Evolutionary conservation across 2,113 vertebrate genomes (phyloP).

Genomic region (Nycticryphes semicollaris): DNA sequence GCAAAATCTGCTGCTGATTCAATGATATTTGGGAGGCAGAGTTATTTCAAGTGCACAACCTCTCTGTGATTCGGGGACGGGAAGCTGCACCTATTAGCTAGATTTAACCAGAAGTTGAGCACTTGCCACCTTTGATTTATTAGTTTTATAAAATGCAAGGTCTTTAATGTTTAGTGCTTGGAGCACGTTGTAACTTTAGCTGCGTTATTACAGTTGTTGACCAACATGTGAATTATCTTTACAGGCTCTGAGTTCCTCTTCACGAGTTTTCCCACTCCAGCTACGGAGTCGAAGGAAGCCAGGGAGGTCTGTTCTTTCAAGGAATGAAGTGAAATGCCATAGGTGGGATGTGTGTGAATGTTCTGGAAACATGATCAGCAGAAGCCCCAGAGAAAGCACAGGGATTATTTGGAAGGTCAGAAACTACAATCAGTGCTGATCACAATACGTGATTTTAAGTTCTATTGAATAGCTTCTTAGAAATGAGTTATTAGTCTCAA

Average conservation of each 20-base stretch:
- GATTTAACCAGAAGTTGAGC: slow-evolving; percentile 37
- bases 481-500: neutral
- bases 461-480: neutral
- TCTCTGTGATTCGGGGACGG: neutral
- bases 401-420: neutral
- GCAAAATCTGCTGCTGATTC: slow-evolving; percentile 1
- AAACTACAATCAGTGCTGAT: neutral
- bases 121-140: slow-evolving; percentile 68
- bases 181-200: slow-evolving; percentile 63
- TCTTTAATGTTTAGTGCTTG: slow-evolving; percentile 72
- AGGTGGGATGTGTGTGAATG: neutral
- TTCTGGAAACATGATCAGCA: slow-evolving; percentile 23
- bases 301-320: slow-evolving; percentile 61
- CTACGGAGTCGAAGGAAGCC: slow-evolving; percentile 48
- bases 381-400: neutral
- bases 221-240: slow-evolving; percentile 75
- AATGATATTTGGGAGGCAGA: neutral
- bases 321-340: slow-evolving; percentile 35
- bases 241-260: slow-evolving; percentile 68
- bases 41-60: neutral
- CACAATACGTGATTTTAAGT: neutral
- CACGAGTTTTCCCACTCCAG: slow-evolving; percentile 59
- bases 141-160: slow-evolving; percentile 68
- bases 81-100: slow-evolving; percentile 34
- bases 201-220: slow-evolving; percentile 70